Conservation (phyloP, 2,113 vertebrate genomes). For the Sinocyclocheilus grahami region DNA sequence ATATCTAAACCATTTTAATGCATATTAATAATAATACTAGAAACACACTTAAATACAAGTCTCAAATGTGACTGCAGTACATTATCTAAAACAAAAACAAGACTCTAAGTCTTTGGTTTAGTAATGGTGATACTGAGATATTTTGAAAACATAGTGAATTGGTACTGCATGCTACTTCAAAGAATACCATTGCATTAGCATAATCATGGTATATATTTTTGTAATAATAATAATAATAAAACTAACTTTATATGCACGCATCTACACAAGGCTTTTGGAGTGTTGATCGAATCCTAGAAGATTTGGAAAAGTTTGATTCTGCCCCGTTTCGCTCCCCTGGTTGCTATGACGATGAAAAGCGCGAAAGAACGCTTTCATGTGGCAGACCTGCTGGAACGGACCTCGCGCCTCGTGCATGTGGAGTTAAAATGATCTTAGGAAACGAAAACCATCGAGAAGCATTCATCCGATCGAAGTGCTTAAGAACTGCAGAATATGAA, state of each 20-base stretch:
- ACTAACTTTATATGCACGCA: not conserved
- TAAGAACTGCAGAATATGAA: not conserved
- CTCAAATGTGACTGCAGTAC: not conserved
- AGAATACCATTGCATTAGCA: not conserved
- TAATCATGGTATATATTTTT: not conserved
- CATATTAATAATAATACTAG: not conserved
- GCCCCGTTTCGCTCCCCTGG: slow-evolving; percentile 75
- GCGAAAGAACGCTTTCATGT: slow-evolving; percentile 81
- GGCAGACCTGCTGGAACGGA: slow-evolving; percentile 37
- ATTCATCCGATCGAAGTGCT: not conserved
- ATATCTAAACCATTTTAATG: not conserved
- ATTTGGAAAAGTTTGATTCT: slow-evolving; percentile 13
- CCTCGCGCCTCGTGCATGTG: slow-evolving; percentile 7
- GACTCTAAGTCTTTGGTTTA: not conserved
- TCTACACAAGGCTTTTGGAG: not conserved
- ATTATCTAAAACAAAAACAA: not conserved
- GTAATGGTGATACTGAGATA: not conserved
- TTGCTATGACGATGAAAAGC: slow-evolving; percentile 79
- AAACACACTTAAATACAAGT: not conserved
- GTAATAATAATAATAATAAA: not conserved
- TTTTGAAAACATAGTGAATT: not conserved
- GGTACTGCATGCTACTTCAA: not conserved
- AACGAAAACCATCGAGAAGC: not conserved
- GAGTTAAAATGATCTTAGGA: slow-evolving; percentile 38
- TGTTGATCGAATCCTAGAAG: not conserved